These are phyloP conservation scores for Epizoanthus ramosus DNA, from an alignment of 92 coral and sea anemone genomes.

Conservation along the genomic window DNA sequence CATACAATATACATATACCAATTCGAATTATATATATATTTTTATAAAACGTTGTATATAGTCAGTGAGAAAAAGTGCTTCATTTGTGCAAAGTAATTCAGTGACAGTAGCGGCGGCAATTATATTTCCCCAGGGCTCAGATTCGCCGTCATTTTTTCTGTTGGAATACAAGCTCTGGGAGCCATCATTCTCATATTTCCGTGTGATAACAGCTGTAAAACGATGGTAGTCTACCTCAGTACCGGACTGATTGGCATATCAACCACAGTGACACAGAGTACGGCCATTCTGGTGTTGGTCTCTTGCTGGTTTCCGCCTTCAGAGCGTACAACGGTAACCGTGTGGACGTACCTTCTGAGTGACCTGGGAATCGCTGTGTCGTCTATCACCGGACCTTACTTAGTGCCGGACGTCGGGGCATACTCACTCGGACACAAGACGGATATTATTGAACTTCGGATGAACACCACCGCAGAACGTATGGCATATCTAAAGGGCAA, in stretches of 20 bases:
- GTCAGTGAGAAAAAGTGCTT: neutral
- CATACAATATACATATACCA: too few species aligned
- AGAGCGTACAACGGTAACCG: conserved; percentile 91
- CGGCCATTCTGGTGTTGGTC: conserved; percentile 79
- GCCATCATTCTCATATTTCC: conserved; percentile 20
- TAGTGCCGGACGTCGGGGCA: conserved; percentile 85
- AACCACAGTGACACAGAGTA: conserved; percentile 74
- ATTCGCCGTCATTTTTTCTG: conserved; percentile 20
- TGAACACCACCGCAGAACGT: conserved; percentile 61
- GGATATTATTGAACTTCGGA: conserved; percentile 64
- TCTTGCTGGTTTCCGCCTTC: conserved; percentile 95
- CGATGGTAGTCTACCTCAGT: conserved; percentile 21
- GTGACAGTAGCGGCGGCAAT: too few species aligned
- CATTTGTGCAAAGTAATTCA: neutral
- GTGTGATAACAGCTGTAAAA: conserved; percentile 1
- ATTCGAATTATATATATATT: too few species aligned
- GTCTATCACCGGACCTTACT: conserved; percentile 74
- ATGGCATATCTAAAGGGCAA: conserved; percentile 60
- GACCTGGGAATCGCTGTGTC: conserved; percentile 84
- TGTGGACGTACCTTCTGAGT: conserved; percentile 71
- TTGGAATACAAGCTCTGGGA: conserved; percentile 25
- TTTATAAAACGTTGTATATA: neutral
- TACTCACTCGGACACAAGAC: conserved; percentile 67
- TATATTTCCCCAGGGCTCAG: conserved; percentile 1
- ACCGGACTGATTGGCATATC: conserved; percentile 61